Base-by-base conservation (phyloP, 1,140 invertebrate genomes). In the Oncopodura yosiiana region DNA sequence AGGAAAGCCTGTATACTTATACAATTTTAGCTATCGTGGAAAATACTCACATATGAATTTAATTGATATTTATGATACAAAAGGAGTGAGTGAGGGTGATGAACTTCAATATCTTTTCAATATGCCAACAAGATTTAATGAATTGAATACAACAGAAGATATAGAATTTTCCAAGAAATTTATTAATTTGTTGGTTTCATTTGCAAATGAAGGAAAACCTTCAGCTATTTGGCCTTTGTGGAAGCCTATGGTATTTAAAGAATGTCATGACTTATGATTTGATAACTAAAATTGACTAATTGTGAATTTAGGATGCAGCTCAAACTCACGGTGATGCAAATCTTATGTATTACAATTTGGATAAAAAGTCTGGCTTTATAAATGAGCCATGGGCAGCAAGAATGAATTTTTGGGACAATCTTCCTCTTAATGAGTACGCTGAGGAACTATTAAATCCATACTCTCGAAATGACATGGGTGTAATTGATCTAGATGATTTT, bases 371-470 rank as follows among this genome's bases (percentile, higher is more conserved):
- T 11, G 14, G 29, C 24, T 42, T 56, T 11, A 32, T 56, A 21
- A 43, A 54, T n/a, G 62, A 64, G 30, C 62, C 62, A 1, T 61
- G 56, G 24, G 9, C 39, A 3, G 34, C 14, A 3, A 30, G 58
- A 36, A 50, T 59, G 49, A 55, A 36, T 24, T 64, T 64, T 24
- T 64, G 62, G 62, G 59, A 64, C 30, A 64, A 46, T 32, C 32
- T 64, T 3, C 59, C 62, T 8, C 21, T 64, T 2, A 64, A 61
- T 30, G 62, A 64, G 26, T 53, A 52, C 36, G 53, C 56, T 6
- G 53, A 61, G 24, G 56, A 63, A 30, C 8, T 36, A 2, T 21
- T 53, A 14, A 16, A 37, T 19, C 26, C 46, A 21, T 53, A 38
- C 19, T 37, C 32, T 38, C 30, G 48, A 27, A 37, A 19, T n/a